Evolutionary conservation across 2,888 invertebrate species (phyloP).

Genomic region (Pollenia amentaria): DNA sequence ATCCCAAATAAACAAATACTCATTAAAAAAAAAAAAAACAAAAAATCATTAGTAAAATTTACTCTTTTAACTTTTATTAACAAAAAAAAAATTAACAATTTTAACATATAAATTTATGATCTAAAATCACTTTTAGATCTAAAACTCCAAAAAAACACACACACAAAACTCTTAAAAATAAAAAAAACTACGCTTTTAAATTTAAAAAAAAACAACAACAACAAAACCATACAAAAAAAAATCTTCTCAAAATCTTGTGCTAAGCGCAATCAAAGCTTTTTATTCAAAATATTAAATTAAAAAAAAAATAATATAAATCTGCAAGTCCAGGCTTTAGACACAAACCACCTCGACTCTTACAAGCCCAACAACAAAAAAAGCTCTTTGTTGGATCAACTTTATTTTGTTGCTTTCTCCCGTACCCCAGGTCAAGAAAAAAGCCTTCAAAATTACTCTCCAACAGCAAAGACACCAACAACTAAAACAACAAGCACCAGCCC

Average conservation of each 20-base stretch:
- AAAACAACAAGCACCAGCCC: conserved; percentile 64
- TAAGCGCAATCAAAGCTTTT: conserved; percentile 84
- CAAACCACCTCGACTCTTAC: conserved; percentile 16
- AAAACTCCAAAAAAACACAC: conserved; percentile 69
- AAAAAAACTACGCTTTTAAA: conserved; percentile 73
- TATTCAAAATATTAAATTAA: conserved; percentile 70
- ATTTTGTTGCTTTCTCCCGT: conserved; percentile 11
- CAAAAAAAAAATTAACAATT: conserved; percentile 77
- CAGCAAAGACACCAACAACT: conserved; percentile 67
- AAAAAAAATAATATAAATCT: conserved; percentile 13
- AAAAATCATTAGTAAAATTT: conserved; percentile 83
- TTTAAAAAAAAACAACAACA: conserved; percentile 62
- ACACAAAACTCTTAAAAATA: conserved; percentile 57
- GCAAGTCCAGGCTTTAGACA: conserved; percentile 73
- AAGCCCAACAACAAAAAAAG: neutral
- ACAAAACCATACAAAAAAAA: conserved; percentile 74
- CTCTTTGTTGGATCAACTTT: neutral
- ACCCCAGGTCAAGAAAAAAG: conserved; percentile 42
- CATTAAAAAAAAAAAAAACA: conserved; percentile 63
- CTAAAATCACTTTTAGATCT: conserved; percentile 63
- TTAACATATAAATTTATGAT: conserved; percentile 74
- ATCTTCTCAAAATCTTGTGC: conserved; percentile 81
- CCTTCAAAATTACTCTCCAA: conserved; percentile 77
- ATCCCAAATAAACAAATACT: conserved; percentile 69
- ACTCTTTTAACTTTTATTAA: conserved; percentile 82